Base-by-base conservation (phyloP, 2,797 vertebrate species). In the Alcedo atthis region DNA sequence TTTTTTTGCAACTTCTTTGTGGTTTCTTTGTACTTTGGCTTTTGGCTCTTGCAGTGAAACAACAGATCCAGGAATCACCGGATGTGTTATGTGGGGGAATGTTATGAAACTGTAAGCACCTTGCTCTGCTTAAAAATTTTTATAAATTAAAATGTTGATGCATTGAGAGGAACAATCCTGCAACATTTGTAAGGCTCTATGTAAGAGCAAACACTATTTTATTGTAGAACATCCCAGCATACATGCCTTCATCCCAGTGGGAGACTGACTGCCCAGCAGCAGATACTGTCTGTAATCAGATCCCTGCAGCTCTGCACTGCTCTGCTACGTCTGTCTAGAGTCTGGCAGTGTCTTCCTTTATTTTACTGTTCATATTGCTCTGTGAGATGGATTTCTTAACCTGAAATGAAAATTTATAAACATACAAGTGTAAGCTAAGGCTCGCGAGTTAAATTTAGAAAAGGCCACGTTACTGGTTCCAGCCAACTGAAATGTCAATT, bases 321-420 rank as follows among this genome's bases (percentile, higher is more conserved):
- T 82, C 18, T 62, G 5, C 28, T 55, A 51, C 13, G 19, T 73
- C 35, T 75, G 67, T 28, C 54, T 74, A 74, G 54, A 89, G 76
- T 77, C 80, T 48, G 17, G 8, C 14, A 42, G n/a, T 59, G 37
- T 71, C 81, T 87, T 80, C 46, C 58, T 93, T 83, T 74, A 79
- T 87, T 91, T 75, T 73, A 24, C 37, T 33, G 49, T 82, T 87
- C 45, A 8, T 49, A 8, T 43, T 85, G 54, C 30, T 71, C 57
- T 86, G 43, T 67, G 68, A 94, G 82, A 63, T 55, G 14, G 46
- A 62, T 85, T 94, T 83, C 57, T 85, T 89, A 0, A 57, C 77
- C 49, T 62, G 26, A 93, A 91, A 85, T 91, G 32, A 86, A 83
- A 88, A 88, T 85, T 77, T 69, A 40, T 89, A 48, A 89, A 85